Evolutionary conservation across 2,113 vertebrate genomes (phyloP).

Genomic region (Isichthys henryi): DNA sequence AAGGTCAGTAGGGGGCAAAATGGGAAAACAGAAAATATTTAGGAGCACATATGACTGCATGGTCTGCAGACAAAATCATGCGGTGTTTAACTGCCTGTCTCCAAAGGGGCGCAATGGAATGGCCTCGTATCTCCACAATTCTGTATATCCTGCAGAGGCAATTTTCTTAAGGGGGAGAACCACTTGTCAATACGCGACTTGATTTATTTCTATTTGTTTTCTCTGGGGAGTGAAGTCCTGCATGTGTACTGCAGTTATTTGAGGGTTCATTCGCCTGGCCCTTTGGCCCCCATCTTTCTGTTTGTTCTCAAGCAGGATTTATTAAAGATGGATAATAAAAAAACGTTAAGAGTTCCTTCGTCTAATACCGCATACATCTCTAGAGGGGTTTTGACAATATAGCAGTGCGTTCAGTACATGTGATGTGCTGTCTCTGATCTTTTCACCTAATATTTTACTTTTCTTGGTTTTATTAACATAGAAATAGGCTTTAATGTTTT

Average conservation of each 20-base stretch:
- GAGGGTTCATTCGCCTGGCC: constrained; percentile 43
- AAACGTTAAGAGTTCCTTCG: constrained; percentile 32
- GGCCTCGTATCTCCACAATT: constrained; percentile 25
- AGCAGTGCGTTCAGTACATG: constrained; percentile 44
- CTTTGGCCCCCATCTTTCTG: constrained; percentile 37
- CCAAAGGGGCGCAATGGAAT: neutral
- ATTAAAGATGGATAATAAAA: constrained; percentile 47
- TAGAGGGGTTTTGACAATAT: constrained; percentile 51
- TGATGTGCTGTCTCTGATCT: constrained; percentile 33
- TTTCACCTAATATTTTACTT: neutral
- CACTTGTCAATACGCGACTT: constrained; percentile 31
- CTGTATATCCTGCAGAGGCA: constrained; percentile 24
- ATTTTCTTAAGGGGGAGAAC: constrained; percentile 24
- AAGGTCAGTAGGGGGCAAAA: neutral
- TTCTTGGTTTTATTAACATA: neutral
- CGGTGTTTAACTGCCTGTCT: neutral
- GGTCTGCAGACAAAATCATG: neutral
- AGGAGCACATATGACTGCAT: neutral
- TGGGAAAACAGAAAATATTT: neutral
- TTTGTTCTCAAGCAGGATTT: constrained; percentile 37
- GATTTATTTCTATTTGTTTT: constrained; percentile 37
- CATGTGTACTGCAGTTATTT: constrained; percentile 44
- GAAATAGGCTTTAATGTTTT: neutral
- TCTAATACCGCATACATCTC: constrained; percentile 28
- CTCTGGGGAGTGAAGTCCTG: constrained; percentile 37